Evolutionary conservation across 2,113 vertebrate genomes (phyloP), one percentile per base, ranked within the genome.

Genomic region (Gallinago jamesoni): DNA sequence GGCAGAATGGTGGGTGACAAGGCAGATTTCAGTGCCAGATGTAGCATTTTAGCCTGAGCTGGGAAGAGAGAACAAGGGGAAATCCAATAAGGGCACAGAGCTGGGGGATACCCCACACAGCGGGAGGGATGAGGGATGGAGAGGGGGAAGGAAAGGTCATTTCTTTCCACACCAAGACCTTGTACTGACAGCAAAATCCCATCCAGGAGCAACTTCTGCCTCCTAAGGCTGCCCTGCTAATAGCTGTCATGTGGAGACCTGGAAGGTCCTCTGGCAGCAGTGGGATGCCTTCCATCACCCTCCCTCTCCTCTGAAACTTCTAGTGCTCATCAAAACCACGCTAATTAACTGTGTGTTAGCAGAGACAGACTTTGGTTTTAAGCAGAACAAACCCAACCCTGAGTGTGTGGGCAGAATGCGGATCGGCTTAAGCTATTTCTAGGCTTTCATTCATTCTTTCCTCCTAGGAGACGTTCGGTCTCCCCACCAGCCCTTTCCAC

Each of bases 391-490:
- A 52, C 12, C 12, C 10, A 39, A 7, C 28, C 2, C 3, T 30
- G 37, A 86, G 14, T 4, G 12, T 10, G 35, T 69, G 47, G 15
- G 53, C 63, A 35, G n/a, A 28, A 63, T 10, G 5, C 14, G 14
- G 56, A 77, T 25, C 17, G 14, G 33, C 14, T 77, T 63, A 87
- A 91, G 80, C 12, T 39, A 27, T 77, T 73, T 41, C 52, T 64
- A 86, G 28, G 7, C 20, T 33, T 66, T 60, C 8, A 19, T 33
- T 91, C 2, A 2, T 63, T 41, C 14, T 56, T 84, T 10, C 24
- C 8, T 59, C 6, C 7, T 7, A 14, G 3, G 5, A 47, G n/a
- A 31, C 3, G 1, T 9, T 43, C 84, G 10, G 4, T 84, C 14
- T 64, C 68, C 23, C 17, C 35, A 57, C 12, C 33, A 90, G 47